Conservation (phyloP, 2,797 vertebrate genomes). For the Gadopsis marmoratus region DNA sequence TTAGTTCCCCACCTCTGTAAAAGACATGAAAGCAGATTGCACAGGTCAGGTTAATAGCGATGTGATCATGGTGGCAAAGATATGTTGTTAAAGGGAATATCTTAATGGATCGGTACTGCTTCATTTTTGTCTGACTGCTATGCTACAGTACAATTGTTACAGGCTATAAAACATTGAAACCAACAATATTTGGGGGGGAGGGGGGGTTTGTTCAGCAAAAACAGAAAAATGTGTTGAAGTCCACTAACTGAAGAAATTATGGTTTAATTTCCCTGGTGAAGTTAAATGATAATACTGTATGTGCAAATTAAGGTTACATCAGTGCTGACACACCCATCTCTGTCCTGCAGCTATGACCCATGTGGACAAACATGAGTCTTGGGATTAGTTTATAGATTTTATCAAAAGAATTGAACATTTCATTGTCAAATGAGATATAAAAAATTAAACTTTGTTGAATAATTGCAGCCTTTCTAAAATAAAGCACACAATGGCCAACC, state of each 20-base stretch:
- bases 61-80: not conserved
- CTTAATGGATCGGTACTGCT: not conserved
- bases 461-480: not conserved
- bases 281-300: not conserved
- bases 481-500: not conserved
- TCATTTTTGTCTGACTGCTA: not conserved
- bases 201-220: not conserved
- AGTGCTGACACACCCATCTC: not conserved
- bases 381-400: not conserved
- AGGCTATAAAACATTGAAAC: conserved; percentile 9
- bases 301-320: not conserved
- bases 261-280: not conserved
- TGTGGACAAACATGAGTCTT: no score
- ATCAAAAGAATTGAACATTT: not conserved
- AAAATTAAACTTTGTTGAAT: not conserved
- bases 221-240: not conserved
- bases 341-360: not conserved
- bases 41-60: not conserved
- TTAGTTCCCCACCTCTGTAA: not conserved
- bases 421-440: not conserved
- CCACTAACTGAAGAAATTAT: not conserved
- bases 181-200: not conserved
- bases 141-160: not conserved
- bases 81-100: not conserved
- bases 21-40: not conserved